Base-by-base conservation (phyloP, 2,888 invertebrate genomes). In the Chloromyia formosa region DNA sequence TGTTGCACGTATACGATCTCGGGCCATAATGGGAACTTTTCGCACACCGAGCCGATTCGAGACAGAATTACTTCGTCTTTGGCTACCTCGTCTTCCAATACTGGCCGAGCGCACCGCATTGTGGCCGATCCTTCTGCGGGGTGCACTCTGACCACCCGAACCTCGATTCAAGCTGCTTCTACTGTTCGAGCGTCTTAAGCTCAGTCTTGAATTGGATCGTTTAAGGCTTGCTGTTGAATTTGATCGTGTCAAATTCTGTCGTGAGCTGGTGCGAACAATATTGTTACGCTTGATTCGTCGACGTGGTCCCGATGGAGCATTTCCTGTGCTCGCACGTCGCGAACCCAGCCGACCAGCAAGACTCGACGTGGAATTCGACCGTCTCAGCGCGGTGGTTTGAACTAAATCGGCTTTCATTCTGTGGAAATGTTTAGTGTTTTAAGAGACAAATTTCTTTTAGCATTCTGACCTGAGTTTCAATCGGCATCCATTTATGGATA, bases 361-460 rank as follows among this genome's bases (percentile, higher is more conserved):
- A 75, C 80, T 81, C 5, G 80, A 78, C 27, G 78, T 78, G 27
- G 83, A 82, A 77, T 81, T 81, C 22, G 82, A 79, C 73, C 84
- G 83, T 78, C 81, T 83, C 72, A 79, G 76, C 69, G 78, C 78
- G 40, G 78, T 78, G 68, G 78, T 60, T 71, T 80, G 78, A 76
- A 85, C 79, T 75, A 83, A 80, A 81, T 85, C 85, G 77, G 85
- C 85, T 78, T 84, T 83, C 85, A 85, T 85, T 80, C 85, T 85
- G 81, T 80, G 75, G 75, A 75, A 78, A 79, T 79, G 73, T 74
- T 35, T 45, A 71, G 56, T 68, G 64, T 77, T 68, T 61, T 75
- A 73, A 77, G 66, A 78, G 78, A 81, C 80, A 80, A 76, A 27
- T 62, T n/a, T n/a, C n/a, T 66, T 58, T 58, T 18, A 49, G 42